Conservation (phyloP, 2,113 vertebrate genomes). For the Ammodytes dubius region DNA sequence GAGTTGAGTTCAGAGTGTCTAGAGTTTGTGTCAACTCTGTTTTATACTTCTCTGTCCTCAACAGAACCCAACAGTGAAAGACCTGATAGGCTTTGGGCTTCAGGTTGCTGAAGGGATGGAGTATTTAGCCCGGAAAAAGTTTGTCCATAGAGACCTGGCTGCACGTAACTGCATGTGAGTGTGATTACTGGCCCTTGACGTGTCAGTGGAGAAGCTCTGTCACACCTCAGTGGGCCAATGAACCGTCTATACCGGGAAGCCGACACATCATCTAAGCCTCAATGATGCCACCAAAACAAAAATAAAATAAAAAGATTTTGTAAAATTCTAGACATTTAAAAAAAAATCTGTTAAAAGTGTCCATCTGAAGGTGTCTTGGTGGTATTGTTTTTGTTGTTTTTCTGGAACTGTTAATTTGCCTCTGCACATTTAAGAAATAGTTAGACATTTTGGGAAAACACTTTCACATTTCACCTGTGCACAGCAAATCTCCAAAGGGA, state of each 20-base stretch:
- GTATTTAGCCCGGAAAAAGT: slow-evolving; percentile 94
- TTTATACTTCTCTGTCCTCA: not conserved
- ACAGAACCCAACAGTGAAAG: slow-evolving; percentile 96
- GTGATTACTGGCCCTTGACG: slow-evolving; percentile 8
- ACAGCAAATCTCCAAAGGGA: not conserved
- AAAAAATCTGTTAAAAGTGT: not conserved
- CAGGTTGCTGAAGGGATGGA: slow-evolving; percentile 97
- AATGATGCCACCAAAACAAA: not conserved
- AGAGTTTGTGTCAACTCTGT: not conserved
- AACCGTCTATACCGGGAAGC: not conserved
- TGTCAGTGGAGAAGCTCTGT: slow-evolving; percentile 3
- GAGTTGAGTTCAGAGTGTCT: no score
- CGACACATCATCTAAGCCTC: not conserved
- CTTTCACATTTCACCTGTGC: not conserved
- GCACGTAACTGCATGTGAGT: slow-evolving; percentile 99
- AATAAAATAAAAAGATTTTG: not conserved
- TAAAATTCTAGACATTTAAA: not conserved
- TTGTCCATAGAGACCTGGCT: slow-evolving; percentile 96
- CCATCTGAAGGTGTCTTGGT: not conserved
- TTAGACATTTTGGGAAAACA: not conserved
- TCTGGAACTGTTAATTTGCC: not conserved
- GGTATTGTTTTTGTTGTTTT: not conserved
- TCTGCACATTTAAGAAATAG: not conserved
- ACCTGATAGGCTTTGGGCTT: slow-evolving; percentile 94
- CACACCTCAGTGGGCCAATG: not conserved